Evolutionary conservation across 64 coral and sea anemone genomes (phyloP).

Genomic region (Montipora efflorescens): DNA sequence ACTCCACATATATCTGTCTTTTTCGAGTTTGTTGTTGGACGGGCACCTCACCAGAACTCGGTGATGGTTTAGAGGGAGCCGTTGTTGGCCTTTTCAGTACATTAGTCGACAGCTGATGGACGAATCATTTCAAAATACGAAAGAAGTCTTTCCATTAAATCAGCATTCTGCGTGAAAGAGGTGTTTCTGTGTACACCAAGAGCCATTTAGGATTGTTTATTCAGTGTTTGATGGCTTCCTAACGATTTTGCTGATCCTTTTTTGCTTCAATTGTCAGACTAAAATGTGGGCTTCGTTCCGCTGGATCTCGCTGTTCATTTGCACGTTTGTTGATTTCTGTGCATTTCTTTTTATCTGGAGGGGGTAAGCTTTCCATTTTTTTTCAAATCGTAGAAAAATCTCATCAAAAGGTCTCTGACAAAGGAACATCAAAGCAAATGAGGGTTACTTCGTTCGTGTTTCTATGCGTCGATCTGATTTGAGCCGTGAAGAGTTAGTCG

Average conservation of each 20-base stretch:
- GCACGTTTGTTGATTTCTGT: constrained; percentile 14
- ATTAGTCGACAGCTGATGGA: not conserved
- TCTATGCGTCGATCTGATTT: too few species aligned
- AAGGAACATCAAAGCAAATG: too few species aligned
- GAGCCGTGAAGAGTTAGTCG: too few species aligned
- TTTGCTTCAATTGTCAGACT: too few species aligned
- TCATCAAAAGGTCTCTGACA: too few species aligned
- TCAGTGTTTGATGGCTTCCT: not conserved
- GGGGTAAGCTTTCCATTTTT: too few species aligned
- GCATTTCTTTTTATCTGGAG: not conserved
- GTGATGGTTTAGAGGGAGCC: constrained; percentile 3
- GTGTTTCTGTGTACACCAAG: not conserved
- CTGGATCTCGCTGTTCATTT: constrained; percentile 9
- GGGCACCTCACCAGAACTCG: not conserved
- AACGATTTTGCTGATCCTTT: not conserved
- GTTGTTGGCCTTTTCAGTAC: not conserved
- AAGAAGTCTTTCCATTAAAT: not conserved
- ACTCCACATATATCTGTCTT: constrained; percentile 15
- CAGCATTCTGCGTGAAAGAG: not conserved
- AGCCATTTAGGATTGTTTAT: constrained; percentile 21
- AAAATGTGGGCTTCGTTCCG: constrained; percentile 1
- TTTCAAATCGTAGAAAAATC: too few species aligned
- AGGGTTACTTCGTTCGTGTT: too few species aligned
- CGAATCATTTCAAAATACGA: too few species aligned
- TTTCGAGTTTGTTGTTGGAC: constrained; percentile 2